A percentile compares a stretch with the other conserved stretches of the same genome.
Conservation (phyloP, 2,113 vertebrate genomes). For the Hemibagrus wyckioides region DNA sequence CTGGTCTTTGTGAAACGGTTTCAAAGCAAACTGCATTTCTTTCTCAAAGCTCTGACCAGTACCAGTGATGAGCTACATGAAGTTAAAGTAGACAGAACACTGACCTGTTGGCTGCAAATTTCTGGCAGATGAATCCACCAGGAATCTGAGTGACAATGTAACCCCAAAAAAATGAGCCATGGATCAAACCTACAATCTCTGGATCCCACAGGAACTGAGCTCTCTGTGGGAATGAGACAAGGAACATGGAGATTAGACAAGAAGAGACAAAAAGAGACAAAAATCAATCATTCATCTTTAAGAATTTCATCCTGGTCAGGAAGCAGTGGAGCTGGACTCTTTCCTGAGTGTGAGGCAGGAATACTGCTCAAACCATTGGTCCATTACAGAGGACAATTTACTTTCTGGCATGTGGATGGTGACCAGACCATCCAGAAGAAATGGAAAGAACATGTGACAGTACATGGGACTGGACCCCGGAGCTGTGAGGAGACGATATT, state of each 20-base stretch:
- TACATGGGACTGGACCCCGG: not conserved
- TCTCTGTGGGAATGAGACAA: slow-evolving; percentile 69
- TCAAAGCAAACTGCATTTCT: not conserved
- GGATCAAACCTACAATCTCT: slow-evolving; percentile 91
- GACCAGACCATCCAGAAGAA: not conserved
- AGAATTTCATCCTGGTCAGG: not conserved
- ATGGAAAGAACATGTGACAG: not conserved
- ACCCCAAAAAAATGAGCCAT: slow-evolving; percentile 60
- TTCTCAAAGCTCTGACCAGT: not conserved
- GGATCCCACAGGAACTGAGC: slow-evolving; percentile 90
- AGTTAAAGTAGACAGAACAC: not conserved
- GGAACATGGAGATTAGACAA: not conserved
- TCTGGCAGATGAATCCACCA: slow-evolving; percentile 90
- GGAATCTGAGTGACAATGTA: slow-evolving; percentile 95
- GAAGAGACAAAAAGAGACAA: not conserved
- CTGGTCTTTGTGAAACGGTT: no score
- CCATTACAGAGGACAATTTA: not conserved
- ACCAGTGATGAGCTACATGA: not conserved
- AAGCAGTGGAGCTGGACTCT: not conserved
- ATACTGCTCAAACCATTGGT: not conserved
- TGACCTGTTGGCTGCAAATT: slow-evolving; percentile 91
- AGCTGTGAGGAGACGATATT: not conserved
- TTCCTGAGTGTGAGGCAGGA: not conserved
- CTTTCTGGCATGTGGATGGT: not conserved
- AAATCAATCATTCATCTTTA: not conserved